Base-by-base conservation (phyloP, 1,140 invertebrate species). In the Cotesia typhae region DNA sequence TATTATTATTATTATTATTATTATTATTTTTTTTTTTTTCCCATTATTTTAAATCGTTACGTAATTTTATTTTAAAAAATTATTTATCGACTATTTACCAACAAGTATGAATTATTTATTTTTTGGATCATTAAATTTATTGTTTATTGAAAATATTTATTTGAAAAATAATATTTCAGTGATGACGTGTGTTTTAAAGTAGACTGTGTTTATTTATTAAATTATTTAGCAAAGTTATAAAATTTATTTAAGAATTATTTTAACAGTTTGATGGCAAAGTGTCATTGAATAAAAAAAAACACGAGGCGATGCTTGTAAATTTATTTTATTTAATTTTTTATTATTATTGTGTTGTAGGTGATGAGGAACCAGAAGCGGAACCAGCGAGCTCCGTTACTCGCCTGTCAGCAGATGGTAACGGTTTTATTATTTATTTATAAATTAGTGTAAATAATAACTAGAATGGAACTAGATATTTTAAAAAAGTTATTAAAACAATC, bases 321-420 rank as follows among this genome's bases (percentile, higher is more conserved):
- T 10, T 59, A 3, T 59, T 59, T 9, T n/a, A 12, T 5, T 10
- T 37, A 4, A 10, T 37, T 37, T 63, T 10, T 37, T n/a, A n/a
- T 37, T 63, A 63, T 63, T 28, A 12, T 37, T 36, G 12, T 63
- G 35, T 63, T 63, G 35, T 59, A 87, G 85, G 84, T 74, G 85
- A 87, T 81, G 85, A 86, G 51, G 85, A 87, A 78, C 67, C 83
- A 57, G 84, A 86, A 67, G 75, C 73, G 51, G 83, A 85, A 71
- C 80, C 81, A 41, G 52, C 83, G 14, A 87, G 78, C 74, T 84
- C 83, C 47, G 84, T 86, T 61, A 87, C 83, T 66, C 79, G 85
- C 63, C 82, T 87, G 59, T 83, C 85, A 9, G 77, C 80, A 53
- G 85, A 87, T 75, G 84, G 84, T 87, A 83, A 80, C 51, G 20